Base-by-base conservation (phyloP, 2,797 vertebrate genomes). In the Coregonus ussuriensis region DNA sequence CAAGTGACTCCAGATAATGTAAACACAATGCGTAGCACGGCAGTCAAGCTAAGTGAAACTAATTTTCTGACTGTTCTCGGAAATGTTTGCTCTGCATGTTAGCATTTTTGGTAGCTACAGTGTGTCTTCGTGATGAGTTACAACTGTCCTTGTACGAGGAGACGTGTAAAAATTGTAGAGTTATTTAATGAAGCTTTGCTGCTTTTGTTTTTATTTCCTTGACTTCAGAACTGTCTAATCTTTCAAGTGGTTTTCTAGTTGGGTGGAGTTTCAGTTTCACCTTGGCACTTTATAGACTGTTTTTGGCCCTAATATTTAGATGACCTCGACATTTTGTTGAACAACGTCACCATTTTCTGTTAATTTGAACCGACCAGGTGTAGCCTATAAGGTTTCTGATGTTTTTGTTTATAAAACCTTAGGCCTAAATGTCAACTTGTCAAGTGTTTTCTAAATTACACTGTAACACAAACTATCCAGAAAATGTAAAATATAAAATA, bases 1-100 rank as follows among this genome's bases (percentile, higher is more conserved):
- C 77, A 70, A 54, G 76, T 78, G 73, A 74, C 29, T 72, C 67
- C 18, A 47, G 41, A 68, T 70, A 51, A n/a, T 76, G 47, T 77
- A 73, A 79, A 80, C 74, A 80, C 67, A 76, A 65, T 56, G 65
- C 68, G 74, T 69, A 31, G 82, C 75, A 79, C 9, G 73, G 74
- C 77, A 70, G 53, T 52, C 29, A 16, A 41, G 82, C 86, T 83
- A 88, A 88, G 79, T 84, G 83, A 85, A 85, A 86, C 83, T 86
- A 72, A 59, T 63, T 75, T 77, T 78, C 66, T 41, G 37, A 41
- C 37, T 73, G 41, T 47, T 9, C 41, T 84, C 83, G 83, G 77
- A 85, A 85, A 85, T 81, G 82, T 85, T 84, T 82, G 77, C 56
- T 81, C 79, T 79, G 78, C 56, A 74, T 73, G 14, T 18, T 37